These are phyloP conservation scores for Pseudochirops corinnae DNA, from an alignment of 2,797 vertebrate species.

Conservation along the genomic window DNA sequence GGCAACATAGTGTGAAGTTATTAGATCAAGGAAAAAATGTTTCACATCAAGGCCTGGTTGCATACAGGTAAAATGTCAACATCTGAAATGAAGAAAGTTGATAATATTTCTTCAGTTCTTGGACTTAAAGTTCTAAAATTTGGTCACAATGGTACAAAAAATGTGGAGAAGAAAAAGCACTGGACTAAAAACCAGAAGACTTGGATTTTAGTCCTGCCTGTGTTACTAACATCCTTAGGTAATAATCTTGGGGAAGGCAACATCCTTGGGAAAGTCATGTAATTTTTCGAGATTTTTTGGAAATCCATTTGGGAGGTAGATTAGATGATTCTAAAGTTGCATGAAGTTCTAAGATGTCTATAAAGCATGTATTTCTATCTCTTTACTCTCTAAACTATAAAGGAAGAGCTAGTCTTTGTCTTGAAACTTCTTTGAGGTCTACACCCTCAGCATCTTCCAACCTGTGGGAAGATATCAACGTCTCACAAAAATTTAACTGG, in stretches of 20 bases:
- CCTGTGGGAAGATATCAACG: background rate
- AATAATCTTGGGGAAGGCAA: background rate
- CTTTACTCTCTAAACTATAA: background rate
- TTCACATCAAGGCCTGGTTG: background rate
- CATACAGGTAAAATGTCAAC: background rate
- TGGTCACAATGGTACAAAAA: background rate
- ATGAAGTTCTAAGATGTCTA: background rate
- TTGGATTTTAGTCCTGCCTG: background rate
- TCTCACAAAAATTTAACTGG: background rate
- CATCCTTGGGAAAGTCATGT: background rate
- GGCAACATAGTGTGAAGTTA: too few relatives aligned
- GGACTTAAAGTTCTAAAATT: background rate
- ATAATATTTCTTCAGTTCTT: background rate
- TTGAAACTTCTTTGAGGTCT: background rate
- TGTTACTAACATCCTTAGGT: background rate
- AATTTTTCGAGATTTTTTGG: background rate
- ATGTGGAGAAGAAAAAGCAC: background rate
- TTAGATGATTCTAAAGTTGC: background rate
- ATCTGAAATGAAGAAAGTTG: background rate
- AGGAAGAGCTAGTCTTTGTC: background rate
- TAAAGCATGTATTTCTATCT: background rate
- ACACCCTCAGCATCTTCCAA: background rate
- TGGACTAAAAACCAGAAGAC: background rate
- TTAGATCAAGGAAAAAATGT: background rate
- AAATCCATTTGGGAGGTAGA: background rate